Conservation (phyloP, 2,113 vertebrate species). For the Marmota monax region DNA sequence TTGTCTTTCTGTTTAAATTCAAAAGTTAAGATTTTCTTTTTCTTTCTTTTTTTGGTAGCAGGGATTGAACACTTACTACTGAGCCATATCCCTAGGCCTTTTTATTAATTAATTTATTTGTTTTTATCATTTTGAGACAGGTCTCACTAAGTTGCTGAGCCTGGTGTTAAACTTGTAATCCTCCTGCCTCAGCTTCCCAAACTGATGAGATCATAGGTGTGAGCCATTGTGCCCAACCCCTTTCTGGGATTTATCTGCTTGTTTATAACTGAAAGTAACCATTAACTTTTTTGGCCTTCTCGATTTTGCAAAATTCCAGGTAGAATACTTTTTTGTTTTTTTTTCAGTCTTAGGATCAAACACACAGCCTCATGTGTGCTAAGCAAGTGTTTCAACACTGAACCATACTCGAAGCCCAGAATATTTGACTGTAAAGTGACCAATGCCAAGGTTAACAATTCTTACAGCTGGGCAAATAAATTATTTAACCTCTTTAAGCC, state of each 20-base stretch:
- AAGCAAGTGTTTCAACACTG: too few relatives aligned
- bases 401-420: neutral
- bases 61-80: too few relatives aligned
- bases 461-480: neutral
- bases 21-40: neutral
- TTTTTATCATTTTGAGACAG: too few relatives aligned
- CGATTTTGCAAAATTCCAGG: slow-evolving; percentile 4
- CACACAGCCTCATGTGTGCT: too few relatives aligned
- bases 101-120: too few relatives aligned
- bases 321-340: neutral
- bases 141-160: too few relatives aligned
- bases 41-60: neutral
- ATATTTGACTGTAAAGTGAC: neutral
- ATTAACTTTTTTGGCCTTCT: neutral
- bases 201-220: too few relatives aligned
- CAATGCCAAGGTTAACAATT: neutral
- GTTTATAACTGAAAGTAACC: neutral
- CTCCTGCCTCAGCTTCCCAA: too few relatives aligned
- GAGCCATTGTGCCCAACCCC: neutral
- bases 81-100: too few relatives aligned
- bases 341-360: too few relatives aligned
- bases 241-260: neutral
- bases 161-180: too few relatives aligned
- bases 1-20: neutral
- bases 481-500: neutral